A percentile compares a stretch with the other conserved stretches of the same genome.
Conservation (phyloP, 2,113 vertebrate genomes). For the Enhydra lutris region DNA sequence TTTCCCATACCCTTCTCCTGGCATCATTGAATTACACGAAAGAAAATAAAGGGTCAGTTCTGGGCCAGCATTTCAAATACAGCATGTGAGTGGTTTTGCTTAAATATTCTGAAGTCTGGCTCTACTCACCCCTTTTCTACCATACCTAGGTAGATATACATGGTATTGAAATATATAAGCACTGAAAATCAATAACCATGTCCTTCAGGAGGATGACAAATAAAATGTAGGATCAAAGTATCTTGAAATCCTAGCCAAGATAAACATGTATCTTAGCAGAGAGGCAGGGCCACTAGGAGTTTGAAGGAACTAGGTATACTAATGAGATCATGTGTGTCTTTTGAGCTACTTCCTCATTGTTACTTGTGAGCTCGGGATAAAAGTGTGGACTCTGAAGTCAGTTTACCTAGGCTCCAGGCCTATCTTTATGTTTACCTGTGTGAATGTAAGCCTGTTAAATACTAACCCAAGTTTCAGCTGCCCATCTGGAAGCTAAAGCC, state of each 20-base stretch:
- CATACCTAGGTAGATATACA: neutral
- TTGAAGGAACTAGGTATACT: neutral
- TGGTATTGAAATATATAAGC: neutral
- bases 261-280: neutral
- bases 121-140: neutral
- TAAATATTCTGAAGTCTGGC: neutral
- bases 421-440: neutral
- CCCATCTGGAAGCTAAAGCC: neutral
- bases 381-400: neutral
- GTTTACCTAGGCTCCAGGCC: neutral
- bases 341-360: neutral
- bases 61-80: neutral
- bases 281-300: neutral
- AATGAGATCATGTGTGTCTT: neutral
- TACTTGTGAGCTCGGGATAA: neutral
- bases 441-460: neutral
- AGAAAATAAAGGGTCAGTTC: neutral
- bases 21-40: neutral
- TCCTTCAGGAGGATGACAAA: neutral
- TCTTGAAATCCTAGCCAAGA: neutral
- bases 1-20: neutral
- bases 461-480: neutral
- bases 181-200: neutral
- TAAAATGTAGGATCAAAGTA: neutral
- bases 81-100: neutral